phyloP scores from a whole-genome alignment of 2,113 vertebrate genomes.

The Sylvia atricapilla region DNA sequence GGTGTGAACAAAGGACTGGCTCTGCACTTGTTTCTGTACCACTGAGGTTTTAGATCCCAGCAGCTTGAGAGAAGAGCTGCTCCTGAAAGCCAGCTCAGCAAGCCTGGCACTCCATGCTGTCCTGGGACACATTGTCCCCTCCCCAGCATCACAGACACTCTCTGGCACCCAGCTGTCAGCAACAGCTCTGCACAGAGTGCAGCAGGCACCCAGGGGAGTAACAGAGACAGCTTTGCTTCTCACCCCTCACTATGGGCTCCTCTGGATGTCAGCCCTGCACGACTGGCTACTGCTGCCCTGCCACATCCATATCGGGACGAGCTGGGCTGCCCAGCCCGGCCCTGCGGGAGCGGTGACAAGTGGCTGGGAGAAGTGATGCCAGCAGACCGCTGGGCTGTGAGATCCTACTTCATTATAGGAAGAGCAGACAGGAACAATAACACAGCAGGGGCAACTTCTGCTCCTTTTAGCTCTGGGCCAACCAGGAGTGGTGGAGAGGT shows the following conservation, averaged over 20 bases:
- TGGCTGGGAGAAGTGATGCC: background rate
- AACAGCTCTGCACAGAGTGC: accelerated
- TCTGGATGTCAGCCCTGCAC: accelerated
- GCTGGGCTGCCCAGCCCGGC: accelerated
- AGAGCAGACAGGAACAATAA: background rate
- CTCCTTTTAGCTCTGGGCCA: background rate
- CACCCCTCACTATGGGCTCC: accelerated
- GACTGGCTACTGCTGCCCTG: background rate
- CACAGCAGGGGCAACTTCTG: background rate
- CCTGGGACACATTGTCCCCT: accelerated
- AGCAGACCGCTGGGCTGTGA: accelerated
- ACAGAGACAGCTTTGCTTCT: background rate
- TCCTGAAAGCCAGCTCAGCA: background rate
- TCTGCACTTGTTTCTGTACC: background rate
- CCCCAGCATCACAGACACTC: background rate
- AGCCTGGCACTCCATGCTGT: accelerated
- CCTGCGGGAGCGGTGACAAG: accelerated
- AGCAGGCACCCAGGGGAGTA: background rate
- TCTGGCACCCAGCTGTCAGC: background rate
- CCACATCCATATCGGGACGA: background rate
- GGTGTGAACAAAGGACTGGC: background rate
- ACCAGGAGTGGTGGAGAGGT: background rate
- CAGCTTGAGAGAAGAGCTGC: background rate
- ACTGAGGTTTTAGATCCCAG: background rate
- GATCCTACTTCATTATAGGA: background rate